Evolutionary conservation across 1,140 invertebrate genomes (phyloP).

Genomic region (Drosophila tropicalis): DNA sequence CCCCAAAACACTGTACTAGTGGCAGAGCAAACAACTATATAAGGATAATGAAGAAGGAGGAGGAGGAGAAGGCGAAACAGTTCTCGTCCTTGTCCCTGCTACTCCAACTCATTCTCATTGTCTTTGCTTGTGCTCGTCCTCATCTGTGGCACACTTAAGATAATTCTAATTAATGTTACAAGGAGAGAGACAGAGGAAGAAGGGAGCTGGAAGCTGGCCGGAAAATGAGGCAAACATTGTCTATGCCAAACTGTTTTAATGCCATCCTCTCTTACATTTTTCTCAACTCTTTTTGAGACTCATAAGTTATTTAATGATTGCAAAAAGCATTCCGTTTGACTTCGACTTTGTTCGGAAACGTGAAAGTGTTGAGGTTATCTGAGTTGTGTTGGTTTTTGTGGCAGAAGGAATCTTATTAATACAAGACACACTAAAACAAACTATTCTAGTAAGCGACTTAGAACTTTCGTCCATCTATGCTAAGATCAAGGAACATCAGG

Average conservation of each 20-base stretch:
- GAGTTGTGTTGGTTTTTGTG: too few species aligned
- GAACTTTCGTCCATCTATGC: too few species aligned
- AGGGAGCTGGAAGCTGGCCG: not conserved
- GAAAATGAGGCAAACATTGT: conserved; percentile 10
- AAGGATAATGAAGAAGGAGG: not conserved
- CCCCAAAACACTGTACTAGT: conserved; percentile 9
- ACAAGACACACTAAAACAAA: too few species aligned
- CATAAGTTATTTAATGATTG: not conserved
- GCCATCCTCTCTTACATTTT: not conserved
- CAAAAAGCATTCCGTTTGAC: not conserved
- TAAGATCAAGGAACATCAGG: too few species aligned
- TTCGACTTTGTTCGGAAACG: too few species aligned
- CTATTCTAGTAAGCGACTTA: too few species aligned
- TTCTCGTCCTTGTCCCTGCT: not conserved
- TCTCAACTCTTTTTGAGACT: not conserved
- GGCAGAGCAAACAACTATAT: not conserved
- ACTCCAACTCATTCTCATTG: not conserved
- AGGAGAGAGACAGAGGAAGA: not conserved
- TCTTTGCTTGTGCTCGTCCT: not conserved
- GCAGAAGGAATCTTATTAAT: too few species aligned
- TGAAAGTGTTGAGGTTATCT: too few species aligned
- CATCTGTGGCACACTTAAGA: conserved; percentile 55
- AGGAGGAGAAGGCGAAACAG: not conserved
- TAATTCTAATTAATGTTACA: conserved; percentile 63
- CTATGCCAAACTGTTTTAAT: conserved; percentile 28